A percentile compares a stretch with the other conserved stretches of the same genome.
These are phyloP conservation scores for Calameuta pallipes DNA, from an alignment of 2,888 invertebrate genomes.

Conservation along the genomic window DNA sequence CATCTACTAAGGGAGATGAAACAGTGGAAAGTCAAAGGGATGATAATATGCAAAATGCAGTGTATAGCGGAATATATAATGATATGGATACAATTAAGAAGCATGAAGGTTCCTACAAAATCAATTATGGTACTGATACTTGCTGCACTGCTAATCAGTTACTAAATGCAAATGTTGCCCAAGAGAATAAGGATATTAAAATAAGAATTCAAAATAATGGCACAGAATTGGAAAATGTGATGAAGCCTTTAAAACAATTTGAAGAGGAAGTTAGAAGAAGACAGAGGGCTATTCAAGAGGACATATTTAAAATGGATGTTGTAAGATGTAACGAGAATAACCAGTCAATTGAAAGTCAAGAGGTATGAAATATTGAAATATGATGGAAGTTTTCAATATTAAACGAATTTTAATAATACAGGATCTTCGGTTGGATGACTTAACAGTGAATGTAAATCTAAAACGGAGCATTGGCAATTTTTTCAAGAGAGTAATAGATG, in stretches of 20 bases:
- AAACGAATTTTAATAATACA: constrained; percentile 6
- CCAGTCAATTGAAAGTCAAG: constrained; percentile 9
- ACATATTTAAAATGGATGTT: constrained; percentile 50
- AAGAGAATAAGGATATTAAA: background rate
- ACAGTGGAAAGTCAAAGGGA: background rate
- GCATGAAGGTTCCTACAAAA: background rate
- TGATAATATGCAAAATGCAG: background rate
- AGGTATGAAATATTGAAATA: background rate
- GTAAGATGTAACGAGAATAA: constrained; percentile 32
- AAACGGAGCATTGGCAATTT: constrained; percentile 41
- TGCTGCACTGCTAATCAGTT: background rate
- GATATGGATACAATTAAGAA: background rate
- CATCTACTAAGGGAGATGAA: background rate
- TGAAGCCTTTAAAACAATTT: background rate
- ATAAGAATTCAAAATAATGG: background rate
- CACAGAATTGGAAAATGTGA: background rate
- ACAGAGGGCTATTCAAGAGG: constrained; percentile 41
- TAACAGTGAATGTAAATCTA: constrained; percentile 35
- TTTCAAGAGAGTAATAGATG: constrained; percentile 37
- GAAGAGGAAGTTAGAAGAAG: constrained; percentile 30
- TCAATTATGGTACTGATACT: background rate
- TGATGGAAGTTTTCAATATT: background rate
- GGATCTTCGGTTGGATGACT: constrained; percentile 25
- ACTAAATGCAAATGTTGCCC: background rate
- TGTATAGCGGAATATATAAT: background rate